Percentiles rank a stretch among this genome's conserved stretches.
These are phyloP conservation scores for Morone saxatilis DNA, from an alignment of 2,113 vertebrate genomes.

Conservation along the genomic window DNA sequence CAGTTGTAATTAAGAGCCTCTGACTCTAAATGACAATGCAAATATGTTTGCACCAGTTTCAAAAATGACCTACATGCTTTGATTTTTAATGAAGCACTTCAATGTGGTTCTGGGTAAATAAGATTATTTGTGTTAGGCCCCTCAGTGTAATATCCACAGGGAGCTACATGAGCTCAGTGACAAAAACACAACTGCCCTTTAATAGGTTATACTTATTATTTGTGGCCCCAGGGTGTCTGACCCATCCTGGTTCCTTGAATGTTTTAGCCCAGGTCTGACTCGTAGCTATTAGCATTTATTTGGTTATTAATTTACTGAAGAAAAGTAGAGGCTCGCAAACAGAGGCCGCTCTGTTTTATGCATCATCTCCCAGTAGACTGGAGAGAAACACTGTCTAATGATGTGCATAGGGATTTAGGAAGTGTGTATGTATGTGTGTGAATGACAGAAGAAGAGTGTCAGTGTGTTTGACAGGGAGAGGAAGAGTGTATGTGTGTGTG, in stretches of 20 bases:
- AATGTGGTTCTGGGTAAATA: conserved; percentile 16
- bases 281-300: conserved; percentile 58
- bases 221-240: background rate
- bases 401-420: conserved; percentile 65
- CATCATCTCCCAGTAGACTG: conserved; percentile 58
- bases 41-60: conserved; percentile 40
- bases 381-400: conserved; percentile 61
- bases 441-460: conserved; percentile 3
- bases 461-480: background rate
- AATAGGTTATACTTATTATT: background rate
- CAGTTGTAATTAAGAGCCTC: conserved; percentile 32
- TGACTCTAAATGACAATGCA: conserved; percentile 48
- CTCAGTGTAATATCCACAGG: background rate
- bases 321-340: conserved; percentile 58
- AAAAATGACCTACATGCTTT: conserved; percentile 65
- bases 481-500: background rate
- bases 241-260: background rate
- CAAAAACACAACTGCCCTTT: conserved; percentile 6
- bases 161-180: background rate
- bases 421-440: conserved; percentile 23
- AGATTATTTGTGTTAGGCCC: conserved; percentile 4
- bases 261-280: conserved; percentile 69
- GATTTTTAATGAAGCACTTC: conserved; percentile 57
- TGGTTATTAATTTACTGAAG: conserved; percentile 51
- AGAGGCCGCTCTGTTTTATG: conserved; percentile 56